Percentiles rank a stretch among this genome's conserved stretches.
Evolutionary conservation across 2,888 invertebrate species (phyloP).

Genomic region (Drosophila kokeensis): DNA sequence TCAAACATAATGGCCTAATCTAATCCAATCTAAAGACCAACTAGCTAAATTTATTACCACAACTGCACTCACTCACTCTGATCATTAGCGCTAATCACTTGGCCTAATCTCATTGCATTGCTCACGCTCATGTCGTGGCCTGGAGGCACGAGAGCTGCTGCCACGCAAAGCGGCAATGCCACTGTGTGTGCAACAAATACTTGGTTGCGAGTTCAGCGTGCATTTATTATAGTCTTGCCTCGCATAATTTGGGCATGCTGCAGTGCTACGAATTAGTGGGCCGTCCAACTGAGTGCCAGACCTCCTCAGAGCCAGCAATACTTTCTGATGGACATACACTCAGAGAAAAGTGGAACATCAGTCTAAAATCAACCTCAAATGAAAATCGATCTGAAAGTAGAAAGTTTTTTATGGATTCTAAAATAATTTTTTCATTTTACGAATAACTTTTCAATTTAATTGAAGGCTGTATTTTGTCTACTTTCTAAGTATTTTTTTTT

Average conservation of each 20-base stretch:
- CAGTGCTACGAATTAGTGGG: conserved; percentile 32
- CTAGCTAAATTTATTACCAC: conserved; percentile 15
- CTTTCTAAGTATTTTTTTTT: not conserved
- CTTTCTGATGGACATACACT: conserved; percentile 1
- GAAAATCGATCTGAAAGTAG: not conserved
- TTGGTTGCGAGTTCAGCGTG: not conserved
- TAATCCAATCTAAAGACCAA: not conserved
- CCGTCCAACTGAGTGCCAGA: not conserved
- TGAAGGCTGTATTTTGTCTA: too few species aligned
- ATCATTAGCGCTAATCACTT: conserved; percentile 11
- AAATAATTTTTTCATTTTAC: not conserved
- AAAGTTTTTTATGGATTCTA: not conserved
- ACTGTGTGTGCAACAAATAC: not conserved
- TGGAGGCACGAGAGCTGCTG: not conserved
- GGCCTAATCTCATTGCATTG: conserved; percentile 28
- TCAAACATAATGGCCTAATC: not conserved
- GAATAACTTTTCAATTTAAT: not conserved
- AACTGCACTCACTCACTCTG: conserved; percentile 21
- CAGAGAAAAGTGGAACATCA: not conserved
- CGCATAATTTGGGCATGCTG: conserved; percentile 48
- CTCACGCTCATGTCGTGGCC: conserved; percentile 7
- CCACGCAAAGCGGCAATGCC: not conserved
- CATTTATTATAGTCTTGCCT: not conserved
- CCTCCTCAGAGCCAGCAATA: not conserved
- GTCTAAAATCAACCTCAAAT: not conserved